phyloP scores from a whole-genome alignment of 2,797 vertebrate species.

The Phataginus tetradactyla region DNA sequence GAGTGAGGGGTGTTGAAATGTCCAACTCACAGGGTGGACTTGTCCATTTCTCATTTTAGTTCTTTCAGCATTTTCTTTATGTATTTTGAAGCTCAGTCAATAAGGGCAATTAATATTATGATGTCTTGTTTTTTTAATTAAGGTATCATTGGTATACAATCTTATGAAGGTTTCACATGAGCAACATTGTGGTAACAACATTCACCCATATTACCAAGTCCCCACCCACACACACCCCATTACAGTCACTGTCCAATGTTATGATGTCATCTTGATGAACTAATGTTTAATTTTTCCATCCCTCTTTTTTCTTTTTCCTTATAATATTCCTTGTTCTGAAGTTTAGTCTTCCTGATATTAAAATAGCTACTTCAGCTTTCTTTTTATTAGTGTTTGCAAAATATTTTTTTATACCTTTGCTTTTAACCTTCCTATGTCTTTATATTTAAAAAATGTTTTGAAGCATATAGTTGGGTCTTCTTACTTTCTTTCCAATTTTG shows the following conservation, averaged over 20 bases:
- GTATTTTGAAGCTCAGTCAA: not conserved
- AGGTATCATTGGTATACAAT: no score
- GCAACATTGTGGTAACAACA: no score
- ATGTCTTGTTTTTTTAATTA: not conserved
- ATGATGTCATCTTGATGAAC: no score
- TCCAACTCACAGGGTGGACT: not conserved
- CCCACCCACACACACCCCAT: no score
- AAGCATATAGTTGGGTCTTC: no score
- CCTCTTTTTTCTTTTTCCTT: not conserved
- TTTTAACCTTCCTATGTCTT: not conserved
- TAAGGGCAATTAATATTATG: fast-evolving
- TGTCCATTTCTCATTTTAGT: not conserved
- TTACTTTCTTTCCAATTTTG: not conserved
- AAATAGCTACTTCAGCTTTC: not conserved
- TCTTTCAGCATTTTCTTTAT: not conserved
- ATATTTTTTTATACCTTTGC: not conserved
- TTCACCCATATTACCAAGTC: no score
- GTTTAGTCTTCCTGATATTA: not conserved
- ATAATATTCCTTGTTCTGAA: not conserved
- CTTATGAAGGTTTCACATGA: no score
- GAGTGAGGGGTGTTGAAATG: not conserved
- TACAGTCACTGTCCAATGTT: no score
- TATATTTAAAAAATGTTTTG: not conserved
- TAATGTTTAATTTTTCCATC: no score
- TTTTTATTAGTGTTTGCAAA: not conserved